phyloP scores from a whole-genome alignment of 2,113 vertebrate species.

The Pluvianellus socialis region DNA sequence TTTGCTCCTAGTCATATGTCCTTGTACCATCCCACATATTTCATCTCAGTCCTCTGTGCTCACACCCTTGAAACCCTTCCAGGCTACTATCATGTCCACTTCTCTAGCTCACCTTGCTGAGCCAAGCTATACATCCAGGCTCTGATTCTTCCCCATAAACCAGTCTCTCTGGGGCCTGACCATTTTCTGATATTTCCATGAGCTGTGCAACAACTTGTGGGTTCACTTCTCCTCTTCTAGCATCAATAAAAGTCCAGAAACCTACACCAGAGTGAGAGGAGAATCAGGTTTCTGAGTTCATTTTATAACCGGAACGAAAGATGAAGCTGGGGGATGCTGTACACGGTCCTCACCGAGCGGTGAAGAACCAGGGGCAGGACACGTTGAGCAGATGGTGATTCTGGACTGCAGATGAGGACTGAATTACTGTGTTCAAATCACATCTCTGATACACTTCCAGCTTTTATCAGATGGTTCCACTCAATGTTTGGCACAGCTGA shows the following conservation, averaged over 20 bases:
- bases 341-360: not conserved
- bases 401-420: not conserved
- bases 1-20: not conserved
- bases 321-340: not conserved
- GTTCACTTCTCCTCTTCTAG: not conserved
- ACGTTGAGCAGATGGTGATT: not conserved
- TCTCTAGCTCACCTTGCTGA: not conserved
- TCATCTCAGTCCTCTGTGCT: not conserved
- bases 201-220: not conserved
- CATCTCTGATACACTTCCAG: slow-evolving; percentile 46
- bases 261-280: not conserved
- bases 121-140: not conserved
- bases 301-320: not conserved
- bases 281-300: not conserved
- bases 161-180: not conserved
- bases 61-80: not conserved
- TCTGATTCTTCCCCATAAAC: not conserved
- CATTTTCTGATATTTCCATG: not conserved
- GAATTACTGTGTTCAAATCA: not conserved
- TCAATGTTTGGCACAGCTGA: slow-evolving; percentile 41
- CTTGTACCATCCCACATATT: not conserved
- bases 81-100: not conserved
- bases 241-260: not conserved
- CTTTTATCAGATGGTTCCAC: slow-evolving; percentile 61
- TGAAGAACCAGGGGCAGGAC: not conserved